phyloP scores from a whole-genome alignment of 53 echinoderm and acorn worm genomes.

The Apostichopus leukothele region DNA sequence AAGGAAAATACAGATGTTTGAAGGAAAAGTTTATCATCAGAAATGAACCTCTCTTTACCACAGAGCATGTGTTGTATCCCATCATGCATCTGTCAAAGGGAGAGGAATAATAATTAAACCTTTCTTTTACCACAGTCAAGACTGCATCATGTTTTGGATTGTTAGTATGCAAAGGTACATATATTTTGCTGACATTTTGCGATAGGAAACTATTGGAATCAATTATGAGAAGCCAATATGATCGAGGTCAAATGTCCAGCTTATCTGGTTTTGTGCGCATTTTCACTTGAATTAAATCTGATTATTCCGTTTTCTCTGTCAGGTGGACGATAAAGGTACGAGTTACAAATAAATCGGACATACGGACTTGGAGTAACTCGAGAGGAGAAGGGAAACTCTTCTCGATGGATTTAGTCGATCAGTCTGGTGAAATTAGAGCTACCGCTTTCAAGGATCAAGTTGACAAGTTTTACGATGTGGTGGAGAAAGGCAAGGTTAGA shows the following conservation, averaged over 20 bases:
- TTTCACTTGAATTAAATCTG: neutral
- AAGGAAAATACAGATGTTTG: too few species aligned
- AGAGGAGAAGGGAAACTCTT: constrained; percentile 90
- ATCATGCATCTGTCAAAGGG: neutral
- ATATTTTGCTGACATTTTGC: too few species aligned
- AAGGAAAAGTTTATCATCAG: neutral
- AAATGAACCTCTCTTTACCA: constrained; percentile 23
- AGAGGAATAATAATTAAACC: neutral
- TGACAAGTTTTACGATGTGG: constrained; percentile 80
- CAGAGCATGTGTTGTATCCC: constrained; percentile 13
- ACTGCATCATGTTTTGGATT: neutral
- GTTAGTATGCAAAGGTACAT: neutral
- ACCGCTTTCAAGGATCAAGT: constrained; percentile 92
- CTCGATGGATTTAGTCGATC: constrained; percentile 88
- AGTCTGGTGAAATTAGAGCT: constrained; percentile 89
- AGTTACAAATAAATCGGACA: constrained; percentile 73
- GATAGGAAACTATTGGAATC: too few species aligned
- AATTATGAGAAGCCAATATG: too few species aligned
- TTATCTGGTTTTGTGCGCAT: neutral
- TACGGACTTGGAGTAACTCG: constrained; percentile 89
- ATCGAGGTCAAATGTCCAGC: too few species aligned
- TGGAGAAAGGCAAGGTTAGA: constrained; percentile 85
- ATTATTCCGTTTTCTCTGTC: neutral
- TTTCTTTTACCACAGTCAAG: constrained; percentile 19
- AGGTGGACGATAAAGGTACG: constrained; percentile 98